Evolutionary conservation across 2,888 invertebrate species (phyloP).

Genomic region (Empis stercorea): DNA sequence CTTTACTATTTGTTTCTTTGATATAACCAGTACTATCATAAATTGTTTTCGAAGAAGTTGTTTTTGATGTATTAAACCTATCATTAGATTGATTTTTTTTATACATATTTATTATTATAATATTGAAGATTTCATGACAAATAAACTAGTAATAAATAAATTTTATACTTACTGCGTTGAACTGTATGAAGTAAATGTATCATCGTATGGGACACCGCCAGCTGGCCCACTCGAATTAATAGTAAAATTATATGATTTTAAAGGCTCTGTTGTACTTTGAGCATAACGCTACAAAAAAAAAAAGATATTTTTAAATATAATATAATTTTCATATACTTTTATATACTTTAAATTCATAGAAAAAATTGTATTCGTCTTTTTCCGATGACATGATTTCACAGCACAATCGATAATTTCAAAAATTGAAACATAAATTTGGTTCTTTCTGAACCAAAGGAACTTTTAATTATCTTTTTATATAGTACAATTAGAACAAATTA

Average conservation of each 20-base stretch:
- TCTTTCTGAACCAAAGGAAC: too few relatives aligned
- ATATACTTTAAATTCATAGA: conserved; percentile 55
- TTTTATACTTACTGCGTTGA: conserved; percentile 34
- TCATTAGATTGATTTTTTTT: neutral
- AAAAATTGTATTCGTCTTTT: conserved; percentile 48
- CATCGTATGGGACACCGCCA: conserved; percentile 28
- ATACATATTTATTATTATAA: too few relatives aligned
- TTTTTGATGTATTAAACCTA: conserved; percentile 42
- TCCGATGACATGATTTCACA: neutral
- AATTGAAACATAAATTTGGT: too few relatives aligned
- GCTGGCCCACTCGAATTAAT: conserved; percentile 26
- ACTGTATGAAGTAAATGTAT: conserved; percentile 33
- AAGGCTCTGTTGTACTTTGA: conserved; percentile 36
- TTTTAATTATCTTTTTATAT: too few relatives aligned
- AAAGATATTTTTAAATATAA: neutral
- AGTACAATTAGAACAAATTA: too few relatives aligned
- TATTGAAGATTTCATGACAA: too few relatives aligned
- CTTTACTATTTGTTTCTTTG: conserved; percentile 22
- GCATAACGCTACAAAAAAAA: conserved; percentile 30
- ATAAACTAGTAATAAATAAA: neutral
- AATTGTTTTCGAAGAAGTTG: conserved; percentile 42
- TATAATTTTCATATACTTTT: conserved; percentile 14
- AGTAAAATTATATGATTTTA: conserved; percentile 36
- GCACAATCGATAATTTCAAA: too few relatives aligned
- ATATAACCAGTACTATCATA: conserved; percentile 29